Evolutionary conservation across 64 coral and sea anemone genomes (phyloP).

Genomic region (Montipora efflorescens): DNA sequence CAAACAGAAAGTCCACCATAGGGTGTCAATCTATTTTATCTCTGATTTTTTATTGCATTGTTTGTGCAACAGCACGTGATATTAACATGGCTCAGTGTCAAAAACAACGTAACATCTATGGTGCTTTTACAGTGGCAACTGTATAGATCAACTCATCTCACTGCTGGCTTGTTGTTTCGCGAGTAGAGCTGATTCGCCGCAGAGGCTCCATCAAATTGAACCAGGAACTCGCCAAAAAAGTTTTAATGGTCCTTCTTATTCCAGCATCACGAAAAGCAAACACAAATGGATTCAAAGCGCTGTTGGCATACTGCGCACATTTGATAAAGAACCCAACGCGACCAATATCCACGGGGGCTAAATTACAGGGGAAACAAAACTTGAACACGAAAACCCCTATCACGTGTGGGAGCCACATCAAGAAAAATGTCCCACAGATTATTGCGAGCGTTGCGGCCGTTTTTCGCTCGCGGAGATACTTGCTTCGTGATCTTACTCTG

Average conservation of each 20-base stretch:
- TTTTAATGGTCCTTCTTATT: not conserved
- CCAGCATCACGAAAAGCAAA: constrained; percentile 33
- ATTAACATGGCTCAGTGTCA: too few relatives aligned
- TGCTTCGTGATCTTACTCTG: not conserved
- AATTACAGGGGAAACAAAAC: constrained; percentile 47
- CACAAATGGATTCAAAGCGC: constrained; percentile 28
- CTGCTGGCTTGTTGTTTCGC: not conserved
- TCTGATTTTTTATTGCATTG: too few relatives aligned
- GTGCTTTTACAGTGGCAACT: too few relatives aligned
- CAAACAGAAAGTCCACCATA: too few relatives aligned
- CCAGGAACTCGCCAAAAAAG: not conserved
- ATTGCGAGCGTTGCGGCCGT: constrained; percentile 53
- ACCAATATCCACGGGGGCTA: constrained; percentile 21
- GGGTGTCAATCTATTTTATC: too few relatives aligned
- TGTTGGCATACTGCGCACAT: constrained; percentile 27
- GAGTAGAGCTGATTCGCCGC: not conserved
- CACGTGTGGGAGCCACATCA: constrained; percentile 43
- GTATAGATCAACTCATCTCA: not conserved
- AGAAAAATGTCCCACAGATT: constrained; percentile 43
- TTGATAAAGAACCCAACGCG: constrained; percentile 14
- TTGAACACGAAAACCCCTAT: constrained; percentile 35
- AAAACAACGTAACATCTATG: too few relatives aligned
- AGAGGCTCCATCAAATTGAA: not conserved
- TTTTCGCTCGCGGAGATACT: constrained; percentile 50
- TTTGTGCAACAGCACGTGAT: too few relatives aligned